Evolutionary conservation across 1,140 invertebrate species (phyloP).

Genomic region (Calosoma granatense): DNA sequence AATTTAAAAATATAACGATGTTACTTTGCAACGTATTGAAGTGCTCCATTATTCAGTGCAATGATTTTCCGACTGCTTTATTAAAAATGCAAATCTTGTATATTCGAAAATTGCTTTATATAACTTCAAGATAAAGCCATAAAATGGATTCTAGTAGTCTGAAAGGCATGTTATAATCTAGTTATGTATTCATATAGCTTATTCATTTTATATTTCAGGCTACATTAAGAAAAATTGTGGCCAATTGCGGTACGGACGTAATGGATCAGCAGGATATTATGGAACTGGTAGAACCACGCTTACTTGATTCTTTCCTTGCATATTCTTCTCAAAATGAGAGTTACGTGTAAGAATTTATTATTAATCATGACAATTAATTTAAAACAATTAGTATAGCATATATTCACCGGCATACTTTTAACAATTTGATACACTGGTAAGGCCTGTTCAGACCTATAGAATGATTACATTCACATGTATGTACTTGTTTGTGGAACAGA

Average conservation of each 20-base stretch:
- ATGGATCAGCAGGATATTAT: conserved; percentile 43
- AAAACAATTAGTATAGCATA: too few relatives aligned
- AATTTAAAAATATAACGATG: neutral
- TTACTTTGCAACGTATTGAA: too few relatives aligned
- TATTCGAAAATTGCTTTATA: too few relatives aligned
- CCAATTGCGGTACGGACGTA: conserved; percentile 42
- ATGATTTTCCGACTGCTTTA: too few relatives aligned
- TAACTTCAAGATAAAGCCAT: too few relatives aligned
- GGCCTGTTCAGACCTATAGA: neutral
- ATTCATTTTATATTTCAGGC: conserved; percentile 51
- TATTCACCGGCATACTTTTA: neutral
- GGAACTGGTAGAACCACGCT: conserved; percentile 52
- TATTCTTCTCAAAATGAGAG: conserved; percentile 60
- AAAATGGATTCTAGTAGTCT: too few relatives aligned
- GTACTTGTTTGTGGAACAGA: conserved; percentile 13
- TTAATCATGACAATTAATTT: neutral
- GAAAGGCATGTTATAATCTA: too few relatives aligned
- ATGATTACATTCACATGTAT: neutral
- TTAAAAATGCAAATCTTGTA: too few relatives aligned
- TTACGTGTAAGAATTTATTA: conserved; percentile 41
- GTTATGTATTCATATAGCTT: too few relatives aligned
- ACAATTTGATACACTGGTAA: neutral
- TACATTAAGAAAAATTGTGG: conserved; percentile 54
- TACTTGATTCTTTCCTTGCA: conserved; percentile 58
- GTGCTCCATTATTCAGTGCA: too few relatives aligned